A percentile compares a stretch with the other conserved stretches of the same genome.
Conservation (phyloP, 2,113 vertebrate species). For the Psittacula cyanocephala region DNA sequence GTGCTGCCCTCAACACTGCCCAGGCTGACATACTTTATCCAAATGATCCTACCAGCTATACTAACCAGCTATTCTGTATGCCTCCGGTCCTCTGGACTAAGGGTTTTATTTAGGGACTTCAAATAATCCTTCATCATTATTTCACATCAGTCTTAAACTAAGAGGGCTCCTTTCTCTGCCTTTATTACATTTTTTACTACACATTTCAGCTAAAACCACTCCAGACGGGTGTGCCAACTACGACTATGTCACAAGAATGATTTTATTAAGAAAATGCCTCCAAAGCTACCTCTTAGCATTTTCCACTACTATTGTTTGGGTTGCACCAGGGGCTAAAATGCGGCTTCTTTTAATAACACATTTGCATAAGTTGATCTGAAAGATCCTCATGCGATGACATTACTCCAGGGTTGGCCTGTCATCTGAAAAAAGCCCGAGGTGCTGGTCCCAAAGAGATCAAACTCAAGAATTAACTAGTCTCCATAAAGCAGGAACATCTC, state of each 20-base stretch:
- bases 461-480: conserved; percentile 80
- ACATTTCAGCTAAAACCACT: conserved; percentile 22
- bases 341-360: conserved; percentile 77
- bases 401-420: conserved; percentile 75
- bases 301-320: conserved; percentile 78
- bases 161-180: neutral
- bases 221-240: conserved; percentile 18
- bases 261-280: conserved; percentile 73
- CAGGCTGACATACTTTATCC: neutral
- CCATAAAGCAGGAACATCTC: conserved; percentile 76
- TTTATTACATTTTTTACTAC: conserved; percentile 28
- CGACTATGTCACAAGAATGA: conserved; percentile 35
- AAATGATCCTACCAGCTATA: neutral
- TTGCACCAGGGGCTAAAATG: conserved; percentile 76
- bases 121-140: neutral
- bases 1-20: neutral
- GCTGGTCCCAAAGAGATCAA: conserved; percentile 73
- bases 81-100: neutral
- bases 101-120: neutral
- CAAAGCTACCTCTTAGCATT: conserved; percentile 64
- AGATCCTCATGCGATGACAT: conserved; percentile 71
- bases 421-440: conserved; percentile 73
- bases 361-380: conserved; percentile 85
- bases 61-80: neutral
- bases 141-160: conserved; percentile 32